Percentiles rank a stretch among this genome's conserved stretches.
phyloP scores from a whole-genome alignment of 2,888 invertebrate species.

The Parasteatoda lunata region DNA sequence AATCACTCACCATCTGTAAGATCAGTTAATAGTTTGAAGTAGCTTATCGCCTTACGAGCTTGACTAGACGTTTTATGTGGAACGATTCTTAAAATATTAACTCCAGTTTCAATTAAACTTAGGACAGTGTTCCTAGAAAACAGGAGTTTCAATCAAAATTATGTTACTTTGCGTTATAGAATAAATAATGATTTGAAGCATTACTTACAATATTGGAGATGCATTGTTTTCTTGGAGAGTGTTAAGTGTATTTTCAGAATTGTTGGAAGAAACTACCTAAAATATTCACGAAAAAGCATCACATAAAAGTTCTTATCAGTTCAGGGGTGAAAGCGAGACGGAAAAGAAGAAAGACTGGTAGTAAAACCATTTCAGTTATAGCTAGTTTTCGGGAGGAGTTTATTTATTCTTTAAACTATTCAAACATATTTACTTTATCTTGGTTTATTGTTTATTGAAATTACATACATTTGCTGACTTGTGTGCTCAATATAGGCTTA shows the following conservation, averaged over 20 bases:
- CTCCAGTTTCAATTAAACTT: constrained; percentile 20
- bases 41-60: constrained; percentile 8
- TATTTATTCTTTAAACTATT: too few relatives aligned
- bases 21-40: constrained; percentile 28
- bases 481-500: too few relatives aligned
- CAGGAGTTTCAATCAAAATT: background rate
- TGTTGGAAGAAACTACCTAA: background rate
- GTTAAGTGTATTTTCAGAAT: background rate
- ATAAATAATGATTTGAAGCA: background rate
- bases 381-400: too few relatives aligned
- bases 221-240: background rate
- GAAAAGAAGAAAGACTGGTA: too few relatives aligned
- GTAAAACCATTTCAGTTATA: too few relatives aligned
- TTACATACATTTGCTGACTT: too few relatives aligned
- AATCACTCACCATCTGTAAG: constrained; percentile 37
- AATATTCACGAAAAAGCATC: too few relatives aligned
- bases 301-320: too few relatives aligned
- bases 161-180: background rate
- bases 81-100: constrained; percentile 28
- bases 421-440: too few relatives aligned
- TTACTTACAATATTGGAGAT: constrained; percentile 8
- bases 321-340: too few relatives aligned
- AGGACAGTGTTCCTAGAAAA: background rate
- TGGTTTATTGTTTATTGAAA: too few relatives aligned
- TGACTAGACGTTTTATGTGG: constrained; percentile 20